These are phyloP conservation scores for Sycobia sp. DNA, from an alignment of 1,140 invertebrate genomes.

Conservation along the genomic window DNA sequence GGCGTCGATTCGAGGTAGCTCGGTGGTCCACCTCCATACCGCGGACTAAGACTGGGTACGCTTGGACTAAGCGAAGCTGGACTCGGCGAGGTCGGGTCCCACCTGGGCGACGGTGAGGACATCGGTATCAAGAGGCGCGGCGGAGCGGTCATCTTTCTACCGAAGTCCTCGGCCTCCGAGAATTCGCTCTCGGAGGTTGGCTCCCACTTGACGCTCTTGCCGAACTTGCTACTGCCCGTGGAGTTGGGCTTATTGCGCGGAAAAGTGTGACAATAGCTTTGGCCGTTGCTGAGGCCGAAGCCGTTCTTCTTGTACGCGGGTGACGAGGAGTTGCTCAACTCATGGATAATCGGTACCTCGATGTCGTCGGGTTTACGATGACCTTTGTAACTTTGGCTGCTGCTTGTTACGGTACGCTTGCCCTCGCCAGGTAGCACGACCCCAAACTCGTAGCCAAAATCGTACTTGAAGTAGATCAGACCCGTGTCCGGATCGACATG, in stretches of 20 bases:
- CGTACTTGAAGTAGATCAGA: constrained; percentile 82
- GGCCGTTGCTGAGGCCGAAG: constrained; percentile 24
- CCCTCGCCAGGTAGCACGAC: constrained; percentile 73
- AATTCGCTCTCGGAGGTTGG: constrained; percentile 69
- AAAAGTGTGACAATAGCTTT: constrained; percentile 38
- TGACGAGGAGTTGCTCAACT: constrained; percentile 62
- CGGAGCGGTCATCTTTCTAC: constrained; percentile 50
- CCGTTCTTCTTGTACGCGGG: constrained; percentile 51
- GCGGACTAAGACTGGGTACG: constrained; percentile 64
- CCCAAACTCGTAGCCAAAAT: constrained; percentile 82
- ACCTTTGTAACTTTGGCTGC: constrained; percentile 57
- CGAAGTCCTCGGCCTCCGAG: constrained; percentile 63
- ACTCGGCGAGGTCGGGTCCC: constrained; percentile 66
- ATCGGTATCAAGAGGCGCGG: constrained; percentile 54
- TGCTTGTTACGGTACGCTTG: constrained; percentile 61
- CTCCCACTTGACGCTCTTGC: constrained; percentile 68
- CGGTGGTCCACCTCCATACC: constrained; percentile 54
- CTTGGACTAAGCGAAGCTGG: constrained; percentile 67
- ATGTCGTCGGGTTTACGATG: constrained; percentile 64
- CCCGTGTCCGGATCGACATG: constrained; percentile 78
- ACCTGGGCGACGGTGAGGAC: constrained; percentile 50
- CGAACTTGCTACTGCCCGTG: constrained; percentile 48
- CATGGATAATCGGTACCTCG: constrained; percentile 69
- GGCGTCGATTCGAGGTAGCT: constrained; percentile 57
- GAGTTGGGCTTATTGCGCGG: constrained; percentile 7